Evolutionary conservation across 2,797 vertebrate genomes (phyloP).

Genomic region (Lepidocolaptes lacrymiger): DNA sequence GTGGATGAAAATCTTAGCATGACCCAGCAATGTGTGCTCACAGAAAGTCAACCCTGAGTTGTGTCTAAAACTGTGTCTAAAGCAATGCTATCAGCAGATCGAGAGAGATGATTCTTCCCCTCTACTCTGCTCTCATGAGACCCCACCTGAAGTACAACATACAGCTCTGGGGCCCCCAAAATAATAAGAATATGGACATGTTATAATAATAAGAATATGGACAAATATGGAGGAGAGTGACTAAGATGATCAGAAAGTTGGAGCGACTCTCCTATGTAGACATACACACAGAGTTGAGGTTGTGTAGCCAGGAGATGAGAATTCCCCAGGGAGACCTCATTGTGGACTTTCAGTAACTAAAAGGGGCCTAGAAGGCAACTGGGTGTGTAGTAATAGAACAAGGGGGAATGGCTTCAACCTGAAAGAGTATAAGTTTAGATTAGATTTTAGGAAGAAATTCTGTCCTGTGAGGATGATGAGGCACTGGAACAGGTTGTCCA

Average conservation of each 20-base stretch:
- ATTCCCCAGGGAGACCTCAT: neutral
- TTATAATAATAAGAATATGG: neutral
- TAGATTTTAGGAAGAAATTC: neutral
- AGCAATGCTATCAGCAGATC: accelerated
- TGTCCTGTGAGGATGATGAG: neutral
- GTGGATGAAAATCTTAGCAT: neutral
- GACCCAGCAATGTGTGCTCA: neutral
- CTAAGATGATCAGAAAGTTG: neutral
- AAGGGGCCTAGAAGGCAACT: neutral
- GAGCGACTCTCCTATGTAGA: neutral
- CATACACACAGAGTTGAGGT: accelerated
- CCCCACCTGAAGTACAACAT: neutral
- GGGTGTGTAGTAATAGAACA: neutral
- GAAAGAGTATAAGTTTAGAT: neutral
- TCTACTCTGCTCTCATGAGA: neutral
- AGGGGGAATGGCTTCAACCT: neutral
- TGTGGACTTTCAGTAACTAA: neutral
- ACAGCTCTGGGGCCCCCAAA: neutral
- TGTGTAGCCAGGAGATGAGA: neutral
- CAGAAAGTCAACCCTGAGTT: neutral
- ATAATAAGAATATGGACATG: neutral
- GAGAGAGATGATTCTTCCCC: neutral
- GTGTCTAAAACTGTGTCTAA: neutral
- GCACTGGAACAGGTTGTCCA: neutral
- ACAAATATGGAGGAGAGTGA: too few relatives aligned